Evolutionary conservation across 2,797 vertebrate genomes (phyloP), one percentile per base, ranked within the genome.

Genomic region (Carcharodon carcharias): DNA sequence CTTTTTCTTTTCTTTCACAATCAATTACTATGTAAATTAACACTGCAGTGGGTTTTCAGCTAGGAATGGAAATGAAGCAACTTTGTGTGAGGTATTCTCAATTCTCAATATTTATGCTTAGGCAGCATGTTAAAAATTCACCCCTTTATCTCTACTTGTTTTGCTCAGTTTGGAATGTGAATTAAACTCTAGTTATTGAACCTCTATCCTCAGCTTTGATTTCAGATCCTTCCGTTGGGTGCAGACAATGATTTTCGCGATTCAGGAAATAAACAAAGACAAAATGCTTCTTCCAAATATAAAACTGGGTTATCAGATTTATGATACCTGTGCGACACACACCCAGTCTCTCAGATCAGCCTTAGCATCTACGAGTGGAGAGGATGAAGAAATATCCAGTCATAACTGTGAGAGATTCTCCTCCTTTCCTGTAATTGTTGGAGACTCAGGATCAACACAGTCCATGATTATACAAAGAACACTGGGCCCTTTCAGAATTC

Each of bases 291-390:
- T 98, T 96, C 97, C 97, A 2, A 97, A 98, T 96, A 96, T 97
- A 91, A 98, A 97, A 2, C 96, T 98, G 69, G 98, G 98, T 4
- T 98, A 98, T 96, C 98, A 97, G 97, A 98, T 98, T 58, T 98
- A 98, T 97, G 98, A 98, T 96, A 98, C 98, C 0, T 98, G 98
- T 97, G 97, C 98, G 12, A 98, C 98, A 96, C 98, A 98, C 65
- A 96, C 98, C 96, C 98, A 98, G 0, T 97, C 97, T 7, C 98
- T 98, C 96, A 97, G 98, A 96, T 97, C 98, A 61, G 97, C 97
- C 96, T 96, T 98, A 35, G 97, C 97, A 65, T 96, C 98, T 93
- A 67, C 98, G 92, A 98, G 98, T 6, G 97, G 98, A 23, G 96
- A 96, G 9, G 96, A 50, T 31, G 97, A 98, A 12, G 31, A 14